Evolutionary conservation across 2,888 invertebrate genomes (phyloP), one percentile per base, ranked within the genome.

Genomic region (Glyphotaelius pellucidus): DNA sequence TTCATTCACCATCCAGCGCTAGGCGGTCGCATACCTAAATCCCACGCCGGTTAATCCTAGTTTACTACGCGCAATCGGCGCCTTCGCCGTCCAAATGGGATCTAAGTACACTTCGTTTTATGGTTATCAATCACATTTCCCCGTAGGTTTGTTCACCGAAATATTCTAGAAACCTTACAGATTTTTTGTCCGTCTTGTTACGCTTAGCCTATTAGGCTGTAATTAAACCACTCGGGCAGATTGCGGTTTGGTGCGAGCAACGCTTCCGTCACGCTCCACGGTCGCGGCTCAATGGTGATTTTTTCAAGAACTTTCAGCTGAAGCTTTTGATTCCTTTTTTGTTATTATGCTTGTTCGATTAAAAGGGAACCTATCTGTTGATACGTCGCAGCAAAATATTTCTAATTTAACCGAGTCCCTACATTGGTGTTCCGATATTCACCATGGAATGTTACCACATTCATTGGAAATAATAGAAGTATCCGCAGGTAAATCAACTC

Each of bases 181-280:
- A 47, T 92, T 92, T 91, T 92, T 92, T 92, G 91, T 92, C 79
- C 86, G 83, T 91, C 90, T 92, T 93, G 93, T 93, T 93, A 92
- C 92, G 93, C 92, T 91, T 93, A 93, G 92, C 92, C 93, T 93
- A 93, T 93, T 91, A 92, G 93, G 89, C 83, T 92, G 92, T 93
- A 93, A 93, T 93, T 93, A 93, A 93, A 93, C 92, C 91, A 91
- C 92, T 92, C 92, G 92, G 92, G 92, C 92, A 92, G 92, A 90
- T 92, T 92, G 92, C 88, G 93, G 93, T 93, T 90, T 90, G 91
- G 89, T 80, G 80, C 84, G 79, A 86, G 91, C 93, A 87, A 90
- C 86, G 90, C 92, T 93, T 92, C 92, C 92, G 93, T 93, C 93
- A 92, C 92, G 93, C 92, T 92, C 80, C 67, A 52, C 80, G 79